Evolutionary conservation across 2,113 vertebrate genomes (phyloP).

Genomic region (Parus major): DNA sequence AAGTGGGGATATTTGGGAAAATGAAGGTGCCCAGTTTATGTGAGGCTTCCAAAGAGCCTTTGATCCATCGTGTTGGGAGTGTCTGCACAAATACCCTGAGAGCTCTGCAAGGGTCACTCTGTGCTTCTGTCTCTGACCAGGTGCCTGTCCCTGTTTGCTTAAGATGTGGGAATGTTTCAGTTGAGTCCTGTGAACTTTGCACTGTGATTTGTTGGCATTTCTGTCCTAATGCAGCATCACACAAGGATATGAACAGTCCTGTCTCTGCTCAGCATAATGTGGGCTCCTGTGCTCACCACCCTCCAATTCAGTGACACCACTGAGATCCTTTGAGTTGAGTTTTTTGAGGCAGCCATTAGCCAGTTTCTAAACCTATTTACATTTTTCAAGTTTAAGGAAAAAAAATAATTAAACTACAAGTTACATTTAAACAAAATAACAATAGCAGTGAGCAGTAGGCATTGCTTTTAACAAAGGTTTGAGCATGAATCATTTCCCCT

Average conservation of each 20-base stretch:
- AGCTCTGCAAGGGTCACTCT: background rate
- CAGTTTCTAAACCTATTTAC: background rate
- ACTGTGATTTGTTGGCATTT: background rate
- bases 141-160: background rate
- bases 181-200: background rate
- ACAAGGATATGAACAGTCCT: background rate
- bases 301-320: background rate
- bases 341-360: background rate
- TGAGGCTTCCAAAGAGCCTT: background rate
- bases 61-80: background rate
- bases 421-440: background rate
- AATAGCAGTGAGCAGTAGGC: background rate
- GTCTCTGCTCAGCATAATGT: background rate
- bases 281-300: background rate
- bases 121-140: background rate
- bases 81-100: background rate
- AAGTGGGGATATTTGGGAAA: background rate
- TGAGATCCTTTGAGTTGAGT: background rate
- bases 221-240: background rate
- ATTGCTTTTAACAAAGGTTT: background rate
- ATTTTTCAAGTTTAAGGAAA: background rate
- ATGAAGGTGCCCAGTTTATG: background rate
- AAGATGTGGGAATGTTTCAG: background rate
- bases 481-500: constrained; percentile 25
- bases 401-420: background rate